Evolutionary conservation across 2,888 invertebrate genomes (phyloP), one percentile per base, ranked within the genome.

Genomic region (Mythimna vitellina): DNA sequence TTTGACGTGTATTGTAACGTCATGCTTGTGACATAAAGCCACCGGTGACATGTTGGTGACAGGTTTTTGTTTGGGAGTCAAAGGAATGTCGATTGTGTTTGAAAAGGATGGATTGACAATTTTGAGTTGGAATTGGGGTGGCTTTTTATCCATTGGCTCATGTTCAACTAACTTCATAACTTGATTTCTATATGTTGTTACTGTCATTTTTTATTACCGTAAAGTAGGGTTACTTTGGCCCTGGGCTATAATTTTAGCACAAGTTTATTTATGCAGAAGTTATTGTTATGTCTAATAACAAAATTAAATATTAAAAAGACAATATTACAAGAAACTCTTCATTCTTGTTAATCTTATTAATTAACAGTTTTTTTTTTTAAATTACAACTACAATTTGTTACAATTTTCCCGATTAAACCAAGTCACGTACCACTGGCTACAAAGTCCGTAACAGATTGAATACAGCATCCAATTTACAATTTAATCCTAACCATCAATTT

Each of bases 1-100:
- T 35, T 54, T 61, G 64, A 65, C 70, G n/a, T 69, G 76, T 64
- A 68, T 75, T 57, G 76, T 77, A 46, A 42, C 5, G 38, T 12
- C 17, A 65, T 1, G 29, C 29, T 76, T 64, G 63, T 3, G 38
- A 77, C 61, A 49, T 51, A 70, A 61, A 77, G 57, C 61, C 29
- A 62, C 12, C n/a, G n/a, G 17, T 60, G 70, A 42, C 46, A 35
- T 63, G 63, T 53, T 29, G 10, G 61, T 58, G 68, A 67, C 35
- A 12, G 17, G 42, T 17, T 49, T 73, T 56, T 80, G 60, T 80
- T 76, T 54, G 14, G 14, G 20, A 51, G 10, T 61, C 60, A 64
- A 77, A 65, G 56, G 42, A 29, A 70, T 17, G 49, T 42, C 17
- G 60, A 56, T 56, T 42, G 56, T 6, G 8, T n/a, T 38, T 25